A percentile compares a stretch with the other conserved stretches of the same genome.
Evolutionary conservation across 2,113 vertebrate genomes (phyloP).

Genomic region (Leucopsar rothschildi): DNA sequence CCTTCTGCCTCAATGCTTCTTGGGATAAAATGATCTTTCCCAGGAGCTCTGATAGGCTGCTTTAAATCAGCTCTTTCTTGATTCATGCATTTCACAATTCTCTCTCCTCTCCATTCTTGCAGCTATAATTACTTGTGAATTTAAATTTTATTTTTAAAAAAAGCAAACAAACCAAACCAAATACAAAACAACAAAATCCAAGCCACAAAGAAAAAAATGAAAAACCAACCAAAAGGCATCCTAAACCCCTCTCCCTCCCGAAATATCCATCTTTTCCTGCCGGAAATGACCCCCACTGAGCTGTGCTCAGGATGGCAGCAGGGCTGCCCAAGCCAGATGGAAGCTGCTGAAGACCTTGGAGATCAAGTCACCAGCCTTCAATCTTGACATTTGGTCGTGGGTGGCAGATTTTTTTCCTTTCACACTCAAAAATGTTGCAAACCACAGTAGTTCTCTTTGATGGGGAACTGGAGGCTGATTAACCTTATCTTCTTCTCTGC

Average conservation of each 20-base stretch:
- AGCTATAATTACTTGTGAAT: not conserved
- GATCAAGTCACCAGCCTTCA: conserved; percentile 18
- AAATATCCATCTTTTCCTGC: not conserved
- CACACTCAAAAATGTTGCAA: not conserved
- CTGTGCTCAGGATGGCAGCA: not conserved
- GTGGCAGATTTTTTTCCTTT: conserved; percentile 13
- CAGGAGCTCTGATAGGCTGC: not conserved
- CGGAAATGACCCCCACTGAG: not conserved
- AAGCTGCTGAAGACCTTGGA: conserved; percentile 5
- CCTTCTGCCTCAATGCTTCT: conserved; percentile 38
- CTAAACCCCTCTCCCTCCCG: accelerated
- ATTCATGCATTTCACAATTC: not conserved
- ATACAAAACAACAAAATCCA: not conserved
- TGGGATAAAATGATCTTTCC: conserved; percentile 21
- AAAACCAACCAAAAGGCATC: not conserved
- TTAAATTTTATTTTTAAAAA: not conserved
- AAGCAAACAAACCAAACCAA: not conserved
- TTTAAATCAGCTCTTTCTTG: not conserved
- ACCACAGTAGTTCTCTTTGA: not conserved
- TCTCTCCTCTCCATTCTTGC: not conserved
- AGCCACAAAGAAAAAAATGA: not conserved
- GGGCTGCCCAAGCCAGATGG: not conserved
- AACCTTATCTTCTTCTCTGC: not conserved
- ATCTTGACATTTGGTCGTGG: conserved; percentile 8
- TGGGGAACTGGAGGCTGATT: not conserved